A percentile compares a stretch with the other conserved stretches of the same genome.
phyloP scores from a whole-genome alignment of 2,888 invertebrate genomes.

The Epinotia brunnichana region DNA sequence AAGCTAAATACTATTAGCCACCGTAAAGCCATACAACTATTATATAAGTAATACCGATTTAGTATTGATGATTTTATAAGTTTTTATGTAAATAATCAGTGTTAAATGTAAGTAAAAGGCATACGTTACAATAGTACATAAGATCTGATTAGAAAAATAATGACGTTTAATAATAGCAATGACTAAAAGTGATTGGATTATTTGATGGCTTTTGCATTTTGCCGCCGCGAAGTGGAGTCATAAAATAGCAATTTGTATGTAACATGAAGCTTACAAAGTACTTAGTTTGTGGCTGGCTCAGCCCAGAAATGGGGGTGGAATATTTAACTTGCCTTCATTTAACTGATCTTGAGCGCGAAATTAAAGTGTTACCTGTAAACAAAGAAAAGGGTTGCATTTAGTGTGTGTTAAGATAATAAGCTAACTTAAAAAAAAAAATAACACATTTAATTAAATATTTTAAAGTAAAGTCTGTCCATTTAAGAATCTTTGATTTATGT shows the following conservation, averaged over 20 bases:
- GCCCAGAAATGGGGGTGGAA: constrained; percentile 10
- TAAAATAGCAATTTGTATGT: constrained; percentile 20
- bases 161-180: not conserved
- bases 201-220: not conserved
- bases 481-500: too few relatives aligned
- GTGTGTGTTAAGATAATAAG: not conserved
- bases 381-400: constrained; percentile 6
- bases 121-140: not conserved
- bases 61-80: too few relatives aligned
- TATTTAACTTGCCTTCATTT: constrained; percentile 29
- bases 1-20: too few relatives aligned
- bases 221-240: not conserved
- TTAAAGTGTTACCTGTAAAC: constrained; percentile 34
- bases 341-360: constrained; percentile 22
- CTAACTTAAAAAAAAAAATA: not conserved
- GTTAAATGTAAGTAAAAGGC: too few relatives aligned
- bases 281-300: not conserved
- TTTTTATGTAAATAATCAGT: too few relatives aligned
- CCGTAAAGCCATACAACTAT: too few relatives aligned
- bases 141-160: not conserved
- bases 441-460: too few relatives aligned
- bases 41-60: too few relatives aligned
- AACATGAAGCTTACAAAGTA: constrained; percentile 16
- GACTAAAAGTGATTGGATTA: not conserved
- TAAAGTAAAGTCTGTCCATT: too few relatives aligned